These are phyloP conservation scores for Epinephelus awoara DNA, from an alignment of 2,797 vertebrate species.

Conservation along the genomic window DNA sequence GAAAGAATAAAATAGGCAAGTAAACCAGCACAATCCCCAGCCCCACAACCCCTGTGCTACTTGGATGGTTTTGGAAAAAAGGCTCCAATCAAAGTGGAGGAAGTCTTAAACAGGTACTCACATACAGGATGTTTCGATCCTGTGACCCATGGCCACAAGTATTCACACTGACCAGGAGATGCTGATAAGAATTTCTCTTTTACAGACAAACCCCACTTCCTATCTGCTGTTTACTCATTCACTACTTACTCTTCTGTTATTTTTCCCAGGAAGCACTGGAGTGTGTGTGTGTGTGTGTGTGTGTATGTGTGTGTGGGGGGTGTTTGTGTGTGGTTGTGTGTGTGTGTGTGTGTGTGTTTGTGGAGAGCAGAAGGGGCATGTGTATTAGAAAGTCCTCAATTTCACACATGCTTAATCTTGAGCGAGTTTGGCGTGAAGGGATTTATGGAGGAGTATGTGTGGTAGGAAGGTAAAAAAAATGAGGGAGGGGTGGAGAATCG, in stretches of 20 bases:
- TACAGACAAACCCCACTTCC: constrained; percentile 73
- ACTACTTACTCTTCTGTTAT: constrained; percentile 49
- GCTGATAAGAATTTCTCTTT: constrained; percentile 78
- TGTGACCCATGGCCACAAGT: not conserved
- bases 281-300: constrained; percentile 29
- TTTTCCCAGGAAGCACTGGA: constrained; percentile 6
- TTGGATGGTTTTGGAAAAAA: constrained; percentile 1
- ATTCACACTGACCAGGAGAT: constrained; percentile 80
- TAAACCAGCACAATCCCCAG: not conserved
- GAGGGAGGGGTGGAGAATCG: constrained; percentile 84
- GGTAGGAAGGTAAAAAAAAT: constrained; percentile 56
- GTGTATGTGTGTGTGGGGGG: not conserved
- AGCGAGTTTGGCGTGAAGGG: constrained; percentile 96
- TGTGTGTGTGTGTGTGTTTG: constrained; percentile 14
- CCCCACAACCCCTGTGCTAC: not conserved
- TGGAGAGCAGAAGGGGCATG: constrained; percentile 81
- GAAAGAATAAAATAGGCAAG: not conserved
- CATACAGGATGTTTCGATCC: constrained; percentile 9
- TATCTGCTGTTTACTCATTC: constrained; percentile 52
- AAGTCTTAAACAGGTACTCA: constrained; percentile 11
- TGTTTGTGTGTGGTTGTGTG: constrained; percentile 11
- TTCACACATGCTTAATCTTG: constrained; percentile 99
- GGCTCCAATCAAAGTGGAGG: not conserved
- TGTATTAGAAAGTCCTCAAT: constrained; percentile 97
- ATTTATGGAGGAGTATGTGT: constrained; percentile 90